These are phyloP conservation scores for Cosmia pyralina DNA, from an alignment of 2,888 invertebrate genomes.

Conservation along the genomic window DNA sequence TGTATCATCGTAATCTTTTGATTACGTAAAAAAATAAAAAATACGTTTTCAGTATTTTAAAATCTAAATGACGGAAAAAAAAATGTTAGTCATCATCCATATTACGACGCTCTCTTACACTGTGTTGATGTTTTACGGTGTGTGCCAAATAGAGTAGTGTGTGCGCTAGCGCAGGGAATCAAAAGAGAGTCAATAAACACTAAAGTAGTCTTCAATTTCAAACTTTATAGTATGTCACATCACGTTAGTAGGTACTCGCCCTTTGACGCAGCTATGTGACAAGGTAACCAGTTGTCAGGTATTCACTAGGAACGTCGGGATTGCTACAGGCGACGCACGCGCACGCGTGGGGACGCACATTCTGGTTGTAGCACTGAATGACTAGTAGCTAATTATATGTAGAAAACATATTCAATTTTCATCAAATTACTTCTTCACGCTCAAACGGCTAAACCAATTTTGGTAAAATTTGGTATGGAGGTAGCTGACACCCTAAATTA, in stretches of 20 bases:
- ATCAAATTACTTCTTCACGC: no score
- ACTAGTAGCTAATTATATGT: neutral
- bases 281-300: slow-evolving; percentile 4
- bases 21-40: no score
- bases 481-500: no score
- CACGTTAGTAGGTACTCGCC: no score
- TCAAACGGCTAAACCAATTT: no score
- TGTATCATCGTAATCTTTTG: no score
- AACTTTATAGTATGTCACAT: no score
- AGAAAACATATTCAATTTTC: neutral
- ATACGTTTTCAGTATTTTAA: no score
- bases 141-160: neutral
- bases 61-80: no score
- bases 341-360: no score
- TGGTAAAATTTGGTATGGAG: no score
- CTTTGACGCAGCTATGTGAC: slow-evolving; percentile 3
- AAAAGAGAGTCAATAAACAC: neutral
- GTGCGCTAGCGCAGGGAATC: neutral
- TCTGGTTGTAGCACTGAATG: neutral
- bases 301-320: neutral
- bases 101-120: neutral
- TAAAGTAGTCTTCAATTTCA: neutral
- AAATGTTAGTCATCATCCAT: no score
- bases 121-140: neutral
- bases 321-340: neutral